Conservation (phyloP, 2,888 invertebrate species). For the Siphlonurus alternatus region DNA sequence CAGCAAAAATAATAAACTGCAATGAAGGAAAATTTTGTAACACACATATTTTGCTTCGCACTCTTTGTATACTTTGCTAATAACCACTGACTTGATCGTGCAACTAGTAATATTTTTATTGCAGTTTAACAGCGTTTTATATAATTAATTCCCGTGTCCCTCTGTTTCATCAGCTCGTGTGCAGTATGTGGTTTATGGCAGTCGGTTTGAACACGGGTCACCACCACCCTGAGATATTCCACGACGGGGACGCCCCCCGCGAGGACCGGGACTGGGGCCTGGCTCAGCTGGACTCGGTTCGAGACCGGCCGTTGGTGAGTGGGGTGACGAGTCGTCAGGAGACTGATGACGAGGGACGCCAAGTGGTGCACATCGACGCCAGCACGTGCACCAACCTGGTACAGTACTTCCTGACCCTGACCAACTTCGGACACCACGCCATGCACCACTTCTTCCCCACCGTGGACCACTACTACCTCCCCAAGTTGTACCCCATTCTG, state of each 20-base stretch:
- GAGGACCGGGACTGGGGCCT: constrained; percentile 55
- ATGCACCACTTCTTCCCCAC: constrained; percentile 71
- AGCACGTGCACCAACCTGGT: constrained; percentile 15
- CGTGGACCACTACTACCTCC: constrained; percentile 54
- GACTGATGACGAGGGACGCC: neutral
- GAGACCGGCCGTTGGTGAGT: constrained; percentile 49
- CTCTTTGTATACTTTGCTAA: too few species aligned
- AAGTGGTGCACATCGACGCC: neutral
- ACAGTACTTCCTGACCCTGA: constrained; percentile 29
- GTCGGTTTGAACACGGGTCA: constrained; percentile 59
- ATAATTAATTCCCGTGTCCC: too few species aligned
- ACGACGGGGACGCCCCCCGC: constrained; percentile 53
- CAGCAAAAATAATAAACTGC: too few species aligned
- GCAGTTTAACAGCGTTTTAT: too few species aligned
- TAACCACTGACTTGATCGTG: too few species aligned
- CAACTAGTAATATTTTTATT: too few species aligned
- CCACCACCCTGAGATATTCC: constrained; percentile 62
- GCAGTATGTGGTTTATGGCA: constrained; percentile 40
- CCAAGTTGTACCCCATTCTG: constrained; percentile 43
- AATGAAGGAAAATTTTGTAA: too few species aligned
- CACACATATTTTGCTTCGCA: too few species aligned
- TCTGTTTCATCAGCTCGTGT: neutral
- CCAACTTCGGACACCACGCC: constrained; percentile 59
- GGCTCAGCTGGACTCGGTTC: constrained; percentile 53
- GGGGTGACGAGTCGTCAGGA: constrained; percentile 23